Conservation (phyloP, 1,140 invertebrate genomes). For the Caenorhabditis latens region DNA sequence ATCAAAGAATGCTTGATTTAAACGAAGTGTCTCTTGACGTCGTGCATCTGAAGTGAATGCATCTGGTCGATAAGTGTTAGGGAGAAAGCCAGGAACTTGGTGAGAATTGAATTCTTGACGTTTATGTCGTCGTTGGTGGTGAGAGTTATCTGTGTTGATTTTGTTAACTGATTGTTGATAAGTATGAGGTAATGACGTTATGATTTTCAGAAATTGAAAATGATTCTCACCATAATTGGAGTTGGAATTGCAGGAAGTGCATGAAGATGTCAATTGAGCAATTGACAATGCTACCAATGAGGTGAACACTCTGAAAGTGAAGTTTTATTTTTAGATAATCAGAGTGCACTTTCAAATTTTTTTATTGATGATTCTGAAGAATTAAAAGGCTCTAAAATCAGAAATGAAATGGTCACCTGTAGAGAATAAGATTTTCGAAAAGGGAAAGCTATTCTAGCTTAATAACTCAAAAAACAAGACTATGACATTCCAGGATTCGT, state of each 20-base stretch:
- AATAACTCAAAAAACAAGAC: too few relatives aligned
- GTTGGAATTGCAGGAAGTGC: constrained; percentile 21
- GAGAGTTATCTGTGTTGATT: constrained; percentile 39
- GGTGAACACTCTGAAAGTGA: constrained; percentile 2
- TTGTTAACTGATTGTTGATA: neutral
- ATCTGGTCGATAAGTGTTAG: constrained; percentile 46
- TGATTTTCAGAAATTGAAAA: too few relatives aligned
- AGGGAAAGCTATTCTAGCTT: too few relatives aligned
- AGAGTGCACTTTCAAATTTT: neutral
- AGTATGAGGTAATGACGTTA: neutral
- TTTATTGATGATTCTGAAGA: too few relatives aligned
- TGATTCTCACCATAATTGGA: constrained; percentile 26
- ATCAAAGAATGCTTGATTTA: constrained; percentile 34
- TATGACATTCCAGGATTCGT: too few relatives aligned
- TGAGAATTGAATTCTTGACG: constrained; percentile 10
- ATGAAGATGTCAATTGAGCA: constrained; percentile 47
- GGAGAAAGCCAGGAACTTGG: constrained; percentile 36
- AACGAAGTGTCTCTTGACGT: constrained; percentile 21
- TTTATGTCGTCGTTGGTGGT: constrained; percentile 19
- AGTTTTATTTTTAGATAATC: neutral
- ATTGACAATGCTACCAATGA: constrained; percentile 26
- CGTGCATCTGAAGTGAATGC: constrained; percentile 19
- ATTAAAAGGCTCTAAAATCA: too few relatives aligned
- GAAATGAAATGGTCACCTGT: too few relatives aligned
- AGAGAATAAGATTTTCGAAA: too few relatives aligned